phyloP scores from a whole-genome alignment of 2,888 invertebrate genomes.

The Ceraclea dissimilis region DNA sequence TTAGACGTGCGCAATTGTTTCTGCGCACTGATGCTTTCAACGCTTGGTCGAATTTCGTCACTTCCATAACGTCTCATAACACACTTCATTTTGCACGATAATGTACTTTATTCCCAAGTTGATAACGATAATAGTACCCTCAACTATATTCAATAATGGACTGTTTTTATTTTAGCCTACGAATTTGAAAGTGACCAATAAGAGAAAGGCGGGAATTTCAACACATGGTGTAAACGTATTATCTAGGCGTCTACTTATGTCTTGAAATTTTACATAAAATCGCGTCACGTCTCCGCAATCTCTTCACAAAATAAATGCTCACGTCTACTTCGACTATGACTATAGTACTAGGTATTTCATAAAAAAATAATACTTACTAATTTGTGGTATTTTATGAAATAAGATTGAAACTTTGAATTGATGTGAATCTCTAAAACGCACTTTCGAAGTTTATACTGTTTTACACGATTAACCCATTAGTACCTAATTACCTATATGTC shows the following conservation, averaged over 20 bases:
- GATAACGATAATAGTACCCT: neutral
- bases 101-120: neutral
- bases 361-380: too few species aligned
- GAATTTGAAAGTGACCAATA: slow-evolving; percentile 30
- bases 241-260: neutral
- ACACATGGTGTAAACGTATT: slow-evolving; percentile 24
- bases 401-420: too few species aligned
- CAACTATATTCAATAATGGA: neutral
- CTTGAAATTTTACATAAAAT: too few species aligned
- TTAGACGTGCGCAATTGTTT: slow-evolving; percentile 53
- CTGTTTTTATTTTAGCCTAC: neutral
- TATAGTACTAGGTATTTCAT: too few species aligned
- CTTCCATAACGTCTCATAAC: slow-evolving; percentile 41
- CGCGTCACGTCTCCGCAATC: too few species aligned
- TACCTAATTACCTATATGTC: too few species aligned
- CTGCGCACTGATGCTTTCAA: slow-evolving; percentile 53
- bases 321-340: too few species aligned
- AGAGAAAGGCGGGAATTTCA: slow-evolving; percentile 52
- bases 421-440: too few species aligned
- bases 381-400: too few species aligned
- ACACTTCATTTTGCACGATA: slow-evolving; percentile 32
- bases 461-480: too few species aligned
- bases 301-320: too few species aligned
- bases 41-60: slow-evolving; percentile 37
- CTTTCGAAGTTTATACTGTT: too few species aligned